phyloP scores from a whole-genome alignment of 2,888 invertebrate species.

The Dicranocentrus wangi region DNA sequence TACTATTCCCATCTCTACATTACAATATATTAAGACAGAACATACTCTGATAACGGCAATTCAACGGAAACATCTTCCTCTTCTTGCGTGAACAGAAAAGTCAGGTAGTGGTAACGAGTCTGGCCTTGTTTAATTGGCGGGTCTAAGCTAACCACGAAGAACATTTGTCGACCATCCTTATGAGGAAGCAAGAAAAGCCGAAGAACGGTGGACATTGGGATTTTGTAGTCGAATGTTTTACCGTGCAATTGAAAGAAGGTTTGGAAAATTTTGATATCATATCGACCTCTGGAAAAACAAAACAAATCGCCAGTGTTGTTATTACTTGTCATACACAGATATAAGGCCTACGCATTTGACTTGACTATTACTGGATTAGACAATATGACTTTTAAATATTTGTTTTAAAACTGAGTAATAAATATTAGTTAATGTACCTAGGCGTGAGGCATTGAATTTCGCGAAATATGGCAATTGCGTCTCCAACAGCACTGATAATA shows the following conservation, averaged over 20 bases:
- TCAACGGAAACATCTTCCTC: constrained; percentile 91
- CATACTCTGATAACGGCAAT: constrained; percentile 91
- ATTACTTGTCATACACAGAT: background rate
- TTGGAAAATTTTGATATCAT: constrained; percentile 95
- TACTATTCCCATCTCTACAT: background rate
- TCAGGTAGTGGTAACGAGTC: constrained; percentile 97
- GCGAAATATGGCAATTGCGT: constrained; percentile 96
- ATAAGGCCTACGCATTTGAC: too few species aligned
- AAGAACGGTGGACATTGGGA: constrained; percentile 96
- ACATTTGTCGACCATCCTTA: constrained; percentile 98
- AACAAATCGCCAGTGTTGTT: constrained; percentile 73
- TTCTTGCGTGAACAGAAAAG: constrained; percentile 94
- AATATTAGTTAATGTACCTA: constrained; percentile 84
- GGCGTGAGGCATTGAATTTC: constrained; percentile 99
- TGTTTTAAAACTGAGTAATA: too few species aligned
- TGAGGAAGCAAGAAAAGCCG: constrained; percentile 96
- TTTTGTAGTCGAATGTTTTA: constrained; percentile 99
- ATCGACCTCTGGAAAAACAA: constrained; percentile 88
- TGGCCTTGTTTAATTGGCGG: constrained; percentile 99
- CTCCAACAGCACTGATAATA: constrained; percentile 97
- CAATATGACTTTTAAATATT: too few species aligned
- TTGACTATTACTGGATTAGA: too few species aligned
- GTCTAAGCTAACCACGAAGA: constrained; percentile 97
- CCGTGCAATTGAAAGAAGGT: constrained; percentile 94
- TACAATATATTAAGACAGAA: constrained; percentile 8